Conservation (phyloP, 64 coral and sea anemone species). For the Porites australiensis region DNA sequence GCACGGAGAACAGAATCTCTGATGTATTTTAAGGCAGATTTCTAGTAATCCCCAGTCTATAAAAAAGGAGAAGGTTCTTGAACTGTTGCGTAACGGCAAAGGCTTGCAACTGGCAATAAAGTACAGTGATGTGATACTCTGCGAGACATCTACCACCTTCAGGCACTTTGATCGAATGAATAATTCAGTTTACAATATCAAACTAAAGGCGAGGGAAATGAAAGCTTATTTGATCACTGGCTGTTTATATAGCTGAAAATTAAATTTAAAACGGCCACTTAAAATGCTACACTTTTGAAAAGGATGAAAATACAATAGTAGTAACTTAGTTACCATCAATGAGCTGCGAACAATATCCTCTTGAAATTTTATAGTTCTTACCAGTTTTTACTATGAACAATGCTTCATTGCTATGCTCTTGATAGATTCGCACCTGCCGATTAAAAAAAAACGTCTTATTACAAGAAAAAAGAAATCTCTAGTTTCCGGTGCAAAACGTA, state of each 20-base stretch:
- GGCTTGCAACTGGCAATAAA: too few species aligned
- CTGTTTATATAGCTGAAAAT: background rate
- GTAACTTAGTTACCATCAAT: background rate
- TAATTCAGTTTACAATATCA: too few species aligned
- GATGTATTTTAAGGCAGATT: too few species aligned
- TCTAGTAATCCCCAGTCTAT: too few species aligned
- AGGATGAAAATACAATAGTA: background rate
- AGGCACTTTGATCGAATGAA: too few species aligned
- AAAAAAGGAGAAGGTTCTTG: too few species aligned
- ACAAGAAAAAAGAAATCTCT: constrained; percentile 2
- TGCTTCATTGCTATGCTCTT: background rate
- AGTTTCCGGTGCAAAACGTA: constrained; percentile 29
- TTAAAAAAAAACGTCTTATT: constrained; percentile 5
- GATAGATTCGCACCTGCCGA: background rate
- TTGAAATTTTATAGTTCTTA: background rate
- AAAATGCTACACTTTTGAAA: background rate
- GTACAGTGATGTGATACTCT: too few species aligned
- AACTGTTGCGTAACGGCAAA: too few species aligned
- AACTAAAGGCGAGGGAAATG: background rate
- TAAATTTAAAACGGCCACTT: background rate
- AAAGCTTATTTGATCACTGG: background rate
- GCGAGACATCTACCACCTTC: too few species aligned
- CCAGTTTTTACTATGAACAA: background rate
- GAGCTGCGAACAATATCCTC: background rate
- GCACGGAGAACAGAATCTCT: too few species aligned